Evolutionary conservation across 2,888 invertebrate species (phyloP).

Genomic region (Rhyacophila evoluta): DNA sequence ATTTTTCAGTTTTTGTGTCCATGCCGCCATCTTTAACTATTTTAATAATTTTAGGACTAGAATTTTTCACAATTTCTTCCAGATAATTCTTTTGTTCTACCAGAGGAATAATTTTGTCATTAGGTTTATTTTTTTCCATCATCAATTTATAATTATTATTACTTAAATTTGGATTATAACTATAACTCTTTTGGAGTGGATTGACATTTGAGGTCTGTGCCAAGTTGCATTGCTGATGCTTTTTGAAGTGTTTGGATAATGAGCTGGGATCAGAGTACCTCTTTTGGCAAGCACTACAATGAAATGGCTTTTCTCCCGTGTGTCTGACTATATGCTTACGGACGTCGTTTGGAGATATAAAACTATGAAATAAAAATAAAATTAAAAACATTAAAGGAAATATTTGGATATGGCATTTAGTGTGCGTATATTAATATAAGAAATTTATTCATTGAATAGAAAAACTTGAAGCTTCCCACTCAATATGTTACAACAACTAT

Average conservation of each 20-base stretch:
- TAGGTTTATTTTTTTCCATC: neutral
- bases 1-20: too few relatives aligned
- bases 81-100: neutral
- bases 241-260: constrained; percentile 32
- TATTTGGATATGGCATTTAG: too few relatives aligned
- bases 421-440: too few relatives aligned
- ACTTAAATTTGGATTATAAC: neutral
- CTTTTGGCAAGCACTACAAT: constrained; percentile 27
- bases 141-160: neutral
- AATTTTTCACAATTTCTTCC: neutral
- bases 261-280: constrained; percentile 35
- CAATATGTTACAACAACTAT: too few relatives aligned
- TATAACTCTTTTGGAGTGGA: neutral
- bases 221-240: neutral
- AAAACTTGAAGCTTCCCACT: too few relatives aligned
- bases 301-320: constrained; percentile 34
- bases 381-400: neutral
- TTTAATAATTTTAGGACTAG: neutral
- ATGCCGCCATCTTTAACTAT: too few relatives aligned
- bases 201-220: neutral
- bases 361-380: constrained; percentile 26
- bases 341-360: constrained; percentile 25
- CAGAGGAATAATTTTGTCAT: neutral
- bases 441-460: too few relatives aligned
- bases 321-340: constrained; percentile 32